Conservation (phyloP, 2,797 vertebrate genomes). For the Hypotaenidia okinawae region DNA sequence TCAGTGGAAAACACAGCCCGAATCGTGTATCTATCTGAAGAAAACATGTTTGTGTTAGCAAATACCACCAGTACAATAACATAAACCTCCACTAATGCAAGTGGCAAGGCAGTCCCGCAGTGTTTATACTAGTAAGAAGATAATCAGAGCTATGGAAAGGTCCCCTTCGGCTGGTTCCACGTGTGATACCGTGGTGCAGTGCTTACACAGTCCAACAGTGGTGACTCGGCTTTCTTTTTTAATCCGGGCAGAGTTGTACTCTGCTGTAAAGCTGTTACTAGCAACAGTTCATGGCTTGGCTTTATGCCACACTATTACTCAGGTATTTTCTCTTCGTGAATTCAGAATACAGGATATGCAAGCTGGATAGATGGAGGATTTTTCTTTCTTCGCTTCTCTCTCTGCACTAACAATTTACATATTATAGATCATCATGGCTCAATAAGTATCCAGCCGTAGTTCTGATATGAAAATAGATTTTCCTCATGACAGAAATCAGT, state of each 20-base stretch:
- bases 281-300: not conserved
- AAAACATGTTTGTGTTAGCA: not conserved
- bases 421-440: conserved; percentile 10
- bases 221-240: not conserved
- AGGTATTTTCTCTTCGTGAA: not conserved
- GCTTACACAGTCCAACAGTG: not conserved
- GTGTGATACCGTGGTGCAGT: not conserved
- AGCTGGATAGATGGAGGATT: not conserved
- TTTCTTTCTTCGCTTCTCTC: not conserved
- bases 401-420: conserved; percentile 5
- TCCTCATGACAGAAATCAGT: not conserved
- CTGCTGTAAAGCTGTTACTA: not conserved
- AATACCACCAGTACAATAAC: not conserved
- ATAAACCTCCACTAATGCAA: not conserved
- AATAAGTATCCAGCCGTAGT: not conserved
- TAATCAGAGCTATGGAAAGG: not conserved
- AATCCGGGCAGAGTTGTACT: not conserved
- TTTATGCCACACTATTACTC: not conserved
- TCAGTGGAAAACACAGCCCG: not conserved
- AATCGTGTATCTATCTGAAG: not conserved
- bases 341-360: not conserved
- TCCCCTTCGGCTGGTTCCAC: not conserved
- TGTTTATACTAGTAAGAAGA: not conserved
- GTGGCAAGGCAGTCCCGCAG: not conserved
- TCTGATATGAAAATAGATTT: conserved; percentile 50